Conservation (phyloP, 2,888 invertebrate genomes). For the Apoderus coryli region DNA sequence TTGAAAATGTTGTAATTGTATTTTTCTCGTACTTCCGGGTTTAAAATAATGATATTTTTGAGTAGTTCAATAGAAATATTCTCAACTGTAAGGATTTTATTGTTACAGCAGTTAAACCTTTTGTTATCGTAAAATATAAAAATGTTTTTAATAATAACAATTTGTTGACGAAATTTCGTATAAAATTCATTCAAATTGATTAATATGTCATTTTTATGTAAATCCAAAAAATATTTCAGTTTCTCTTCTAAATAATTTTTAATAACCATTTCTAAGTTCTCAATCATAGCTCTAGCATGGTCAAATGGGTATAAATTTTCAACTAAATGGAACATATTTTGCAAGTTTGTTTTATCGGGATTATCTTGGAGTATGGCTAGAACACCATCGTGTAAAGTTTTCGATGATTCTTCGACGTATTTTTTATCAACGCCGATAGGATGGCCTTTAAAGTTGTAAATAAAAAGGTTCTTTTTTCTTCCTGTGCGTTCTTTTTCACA, state of each 20-base stretch:
- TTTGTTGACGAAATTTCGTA: slow-evolving; percentile 86
- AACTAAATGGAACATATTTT: slow-evolving; percentile 86
- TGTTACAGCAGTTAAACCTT: slow-evolving; percentile 76
- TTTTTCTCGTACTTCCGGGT: slow-evolving; percentile 67
- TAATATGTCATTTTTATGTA: slow-evolving; percentile 72
- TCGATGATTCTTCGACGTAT: not conserved
- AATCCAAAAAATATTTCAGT: slow-evolving; percentile 65
- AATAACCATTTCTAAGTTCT: slow-evolving; percentile 64
- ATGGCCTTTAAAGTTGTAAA: slow-evolving; percentile 1
- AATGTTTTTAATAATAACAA: slow-evolving; percentile 94
- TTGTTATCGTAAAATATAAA: slow-evolving; percentile 92
- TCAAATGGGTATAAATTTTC: slow-evolving; percentile 78
- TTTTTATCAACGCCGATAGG: not conserved
- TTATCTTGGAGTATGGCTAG: slow-evolving; percentile 4
- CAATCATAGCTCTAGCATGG: slow-evolving; percentile 41
- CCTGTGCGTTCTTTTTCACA: too few species aligned
- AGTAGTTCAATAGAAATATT: slow-evolving; percentile 89
- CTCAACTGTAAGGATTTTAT: slow-evolving; percentile 78
- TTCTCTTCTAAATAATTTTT: slow-evolving; percentile 76
- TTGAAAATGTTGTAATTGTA: slow-evolving; percentile 80
- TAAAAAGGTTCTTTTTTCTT: not conserved
- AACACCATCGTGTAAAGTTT: not conserved
- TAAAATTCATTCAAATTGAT: slow-evolving; percentile 82
- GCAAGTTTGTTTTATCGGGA: slow-evolving; percentile 38
- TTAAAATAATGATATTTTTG: slow-evolving; percentile 76